These are phyloP conservation scores for Lepetodrilus schrolli DNA, from an alignment of 2,888 invertebrate species.

Conservation along the genomic window DNA sequence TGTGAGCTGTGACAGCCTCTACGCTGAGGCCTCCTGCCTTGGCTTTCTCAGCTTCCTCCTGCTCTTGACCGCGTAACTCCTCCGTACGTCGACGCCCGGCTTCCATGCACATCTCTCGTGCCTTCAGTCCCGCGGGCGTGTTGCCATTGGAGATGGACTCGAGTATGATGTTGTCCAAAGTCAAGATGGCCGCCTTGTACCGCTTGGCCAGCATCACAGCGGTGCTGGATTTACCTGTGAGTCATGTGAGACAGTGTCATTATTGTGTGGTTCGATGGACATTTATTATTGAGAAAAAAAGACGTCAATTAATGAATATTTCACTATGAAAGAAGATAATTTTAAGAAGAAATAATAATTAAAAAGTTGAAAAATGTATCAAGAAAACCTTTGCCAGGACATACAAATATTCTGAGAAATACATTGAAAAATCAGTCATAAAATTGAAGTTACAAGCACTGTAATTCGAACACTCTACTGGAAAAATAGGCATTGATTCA, in stretches of 20 bases:
- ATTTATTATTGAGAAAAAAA: not conserved
- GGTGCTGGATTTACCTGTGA: slow-evolving; percentile 71
- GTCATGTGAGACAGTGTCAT: too few species aligned
- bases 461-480: too few species aligned
- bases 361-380: too few species aligned
- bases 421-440: too few species aligned
- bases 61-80: slow-evolving; percentile 61
- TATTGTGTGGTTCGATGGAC: not conserved
- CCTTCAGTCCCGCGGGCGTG: slow-evolving; percentile 69
- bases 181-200: slow-evolving; percentile 73
- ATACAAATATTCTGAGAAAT: too few species aligned
- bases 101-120: slow-evolving; percentile 73
- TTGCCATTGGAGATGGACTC: slow-evolving; percentile 74
- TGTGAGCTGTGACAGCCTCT: slow-evolving; percentile 74
- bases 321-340: not conserved
- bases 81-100: slow-evolving; percentile 69
- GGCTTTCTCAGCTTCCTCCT: slow-evolving; percentile 63
- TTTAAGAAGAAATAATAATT: too few species aligned
- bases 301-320: not conserved
- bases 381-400: too few species aligned
- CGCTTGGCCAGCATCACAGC: slow-evolving; percentile 70
- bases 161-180: slow-evolving; percentile 72
- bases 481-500: too few species aligned
- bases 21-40: slow-evolving; percentile 71
- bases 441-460: too few species aligned